Evolutionary conservation across 1,140 invertebrate genomes (phyloP), one percentile per base, ranked within the genome.

Genomic region (Drosophila truncata): DNA sequence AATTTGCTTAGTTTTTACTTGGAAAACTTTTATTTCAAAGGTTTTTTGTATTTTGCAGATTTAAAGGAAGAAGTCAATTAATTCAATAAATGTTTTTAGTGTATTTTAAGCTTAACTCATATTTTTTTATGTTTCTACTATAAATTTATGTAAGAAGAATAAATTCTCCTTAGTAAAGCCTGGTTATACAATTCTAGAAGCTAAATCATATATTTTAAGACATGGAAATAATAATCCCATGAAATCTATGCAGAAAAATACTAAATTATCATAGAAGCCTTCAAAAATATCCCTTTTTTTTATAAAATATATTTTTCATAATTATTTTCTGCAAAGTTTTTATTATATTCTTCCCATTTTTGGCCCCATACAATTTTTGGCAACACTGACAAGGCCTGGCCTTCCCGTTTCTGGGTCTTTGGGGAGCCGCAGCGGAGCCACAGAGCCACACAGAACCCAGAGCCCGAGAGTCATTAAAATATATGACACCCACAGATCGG

Each of bases 401-500:
- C 60, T 63, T 65, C 18, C 39, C 31, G 33, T 55, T 55, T 59
- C 39, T 72, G 69, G 58, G 52, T 42, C 65, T 72, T 52, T 72
- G 42, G 63, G 59, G 57, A 76, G 63, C 33, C 61, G 20, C 52
- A 6, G 18, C 31, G 10, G 18, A 31, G n/a, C 49, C n/a, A 4
- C n/a, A 8, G 27, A 54, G 31, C 31, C 18, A 16, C 42, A 46
- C 47, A 35, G 33, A 37, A 35, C 33, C 50, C 33, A 37, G 20
- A 37, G 49, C 14, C 52, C 33, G 46, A 59, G 52, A 58, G 80
- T 88, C 84, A 87, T 87, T 86, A 86, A 86, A 86, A 86, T 86
- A 86, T 86, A 87, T 86, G 82, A 86, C 82, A 86, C 83, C 83
- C 83, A 86, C 83, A 79, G 83, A 74, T 61, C 64, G 39, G 59